Evolutionary conservation across 2,797 vertebrate species (phyloP), one percentile per base, ranked within the genome.

Genomic region (Serranus cabrilla): DNA sequence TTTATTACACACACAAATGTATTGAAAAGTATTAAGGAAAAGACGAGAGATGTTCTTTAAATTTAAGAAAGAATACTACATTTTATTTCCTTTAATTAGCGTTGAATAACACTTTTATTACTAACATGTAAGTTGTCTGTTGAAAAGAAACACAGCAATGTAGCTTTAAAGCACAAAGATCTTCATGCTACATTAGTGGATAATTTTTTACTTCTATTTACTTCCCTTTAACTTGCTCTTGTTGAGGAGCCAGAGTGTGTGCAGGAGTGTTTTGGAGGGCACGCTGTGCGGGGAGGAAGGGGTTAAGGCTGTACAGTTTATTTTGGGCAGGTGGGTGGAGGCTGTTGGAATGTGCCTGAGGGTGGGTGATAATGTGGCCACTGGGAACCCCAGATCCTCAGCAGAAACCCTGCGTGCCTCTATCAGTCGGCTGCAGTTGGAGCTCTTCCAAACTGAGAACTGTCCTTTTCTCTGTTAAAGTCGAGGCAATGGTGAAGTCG

Each of bases 261-360:
- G 69, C 4, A 49, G 59, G 14, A 45, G 69, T 50, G 37, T 58
- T 71, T 65, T 45, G 20, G 46, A 69, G 11, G 57, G 63, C 17
- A 47, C 20, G 40, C 16, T 60, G 54, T 25, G 70, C 58, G 71
- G 87, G 55, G 60, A 91, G 86, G 86, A 90, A 93, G 69, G 92
- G 92, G 93, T 95, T 95, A 95, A 95, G 57, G 64, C 31, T 59
- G 51, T 76, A 85, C 81, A 82, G 94, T 95, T 94, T 95, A 95
- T 96, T 95, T 95, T 93, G 87, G 93, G 94, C 91, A 94, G 93
- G 92, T 94, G 94, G 94, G 94, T 94, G 94, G 93, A 92, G 91
- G 91, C 91, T 71, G 85, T 68, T 91, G 93, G 94, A 95, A 95
- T 95, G 94, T 89, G 94, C 94, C 94, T 95, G 94, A 93, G 92